Base-by-base conservation (phyloP, 1,140 invertebrate species). In the Chionoecetes opilio region DNA sequence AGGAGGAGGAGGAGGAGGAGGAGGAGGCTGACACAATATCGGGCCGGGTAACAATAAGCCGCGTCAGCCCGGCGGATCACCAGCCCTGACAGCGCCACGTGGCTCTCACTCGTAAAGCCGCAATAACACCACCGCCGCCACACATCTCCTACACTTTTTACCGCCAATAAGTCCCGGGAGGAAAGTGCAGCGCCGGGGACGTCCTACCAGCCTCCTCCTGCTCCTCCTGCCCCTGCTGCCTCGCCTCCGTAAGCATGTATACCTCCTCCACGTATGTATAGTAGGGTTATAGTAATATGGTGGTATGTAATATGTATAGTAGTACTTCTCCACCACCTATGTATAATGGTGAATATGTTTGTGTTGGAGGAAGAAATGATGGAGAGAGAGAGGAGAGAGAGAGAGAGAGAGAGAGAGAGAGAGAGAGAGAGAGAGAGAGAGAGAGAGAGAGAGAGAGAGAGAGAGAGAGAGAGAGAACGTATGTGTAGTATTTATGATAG, bases 141-240 rank as follows among this genome's bases (percentile, higher is more conserved):
- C 93, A 88, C 93, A 93, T 88, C 88, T 53, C 85, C 38, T 41
- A 82, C 41, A 37, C 29, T 75, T 93, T 93, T 93, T 93, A 93
- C 93, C 93, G 37, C 53, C 93, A 88, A 93, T 93, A 93, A 93
- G 21, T 89, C 93, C 38, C 46, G 2, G 31, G 93, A 93, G 85
- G 88, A 87, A 29, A 85, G 87, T 93, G 92, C 87, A 41, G 88
- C 88, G n/a, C 29, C 89, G 34, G 35, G 46, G 17, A 53, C 38
- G 63, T n/a, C 8, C 46, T 35, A 63, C 2, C 35, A 38, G 26
- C 87, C 87, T 38, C 26, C 26, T 34, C 17, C 41, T 9, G 9
- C 37, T 89, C 35, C 29, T 34, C 31, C 41, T 38, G n/a, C n/a
- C 21, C 21, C 29, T 46, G 32, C 87, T 37, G 87, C 17, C 32